phyloP scores from a whole-genome alignment of 64 coral and sea anemone species.

The Montipora capricornis region DNA sequence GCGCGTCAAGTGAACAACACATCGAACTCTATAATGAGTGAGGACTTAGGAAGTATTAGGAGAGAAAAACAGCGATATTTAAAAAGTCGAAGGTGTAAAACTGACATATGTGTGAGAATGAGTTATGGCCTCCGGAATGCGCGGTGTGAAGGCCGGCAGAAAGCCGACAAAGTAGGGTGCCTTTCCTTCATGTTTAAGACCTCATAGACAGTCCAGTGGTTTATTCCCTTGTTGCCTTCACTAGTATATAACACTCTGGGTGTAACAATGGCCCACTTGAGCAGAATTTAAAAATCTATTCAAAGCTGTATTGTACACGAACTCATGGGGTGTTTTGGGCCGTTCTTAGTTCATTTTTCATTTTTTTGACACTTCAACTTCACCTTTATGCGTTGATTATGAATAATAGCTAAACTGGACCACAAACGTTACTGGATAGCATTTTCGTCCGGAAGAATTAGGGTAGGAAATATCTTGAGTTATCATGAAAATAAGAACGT shows the following conservation, averaged over 20 bases:
- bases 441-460: slow-evolving; percentile 29
- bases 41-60: slow-evolving; percentile 73
- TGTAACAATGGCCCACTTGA: not conserved
- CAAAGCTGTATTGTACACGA: not conserved
- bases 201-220: not conserved
- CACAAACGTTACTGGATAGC: not conserved
- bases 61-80: slow-evolving; percentile 58
- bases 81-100: slow-evolving; percentile 71
- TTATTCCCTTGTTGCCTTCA: not conserved
- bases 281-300: not conserved
- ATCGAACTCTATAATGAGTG: not conserved
- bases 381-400: not conserved
- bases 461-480: not conserved
- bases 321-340: slow-evolving; percentile 7
- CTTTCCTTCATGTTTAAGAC: slow-evolving; percentile 3
- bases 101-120: slow-evolving; percentile 76
- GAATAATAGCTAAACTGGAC: slow-evolving; percentile 35
- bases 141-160: slow-evolving; percentile 34
- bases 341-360: slow-evolving; percentile 58
- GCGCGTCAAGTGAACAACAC: not conserved
- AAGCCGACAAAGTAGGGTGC: not conserved
- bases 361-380: slow-evolving; percentile 44
- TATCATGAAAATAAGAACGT: not conserved
- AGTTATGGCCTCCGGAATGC: slow-evolving; percentile 76
- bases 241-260: not conserved